These are phyloP conservation scores for Chelonia mydas DNA, from an alignment of 2,797 vertebrate genomes.

Conservation along the genomic window DNA sequence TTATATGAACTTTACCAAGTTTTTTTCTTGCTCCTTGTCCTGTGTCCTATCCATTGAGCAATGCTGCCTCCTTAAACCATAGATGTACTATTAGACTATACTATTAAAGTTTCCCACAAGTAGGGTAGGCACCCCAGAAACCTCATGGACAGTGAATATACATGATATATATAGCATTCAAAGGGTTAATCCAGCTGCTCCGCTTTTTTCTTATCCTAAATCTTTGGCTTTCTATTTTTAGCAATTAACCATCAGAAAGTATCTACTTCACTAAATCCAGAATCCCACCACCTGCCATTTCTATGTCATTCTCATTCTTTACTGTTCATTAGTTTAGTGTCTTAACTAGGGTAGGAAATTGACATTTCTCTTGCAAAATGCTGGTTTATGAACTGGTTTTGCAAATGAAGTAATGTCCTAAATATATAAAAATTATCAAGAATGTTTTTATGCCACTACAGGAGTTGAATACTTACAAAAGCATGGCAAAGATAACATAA, in stretches of 20 bases:
- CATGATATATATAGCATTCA: neutral
- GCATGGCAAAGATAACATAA: neutral
- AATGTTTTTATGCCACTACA: neutral
- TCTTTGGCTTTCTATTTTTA: neutral
- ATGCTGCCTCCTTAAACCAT: neutral
- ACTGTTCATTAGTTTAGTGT: neutral
- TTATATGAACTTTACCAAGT: neutral
- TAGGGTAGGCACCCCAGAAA: neutral
- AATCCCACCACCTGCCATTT: neutral
- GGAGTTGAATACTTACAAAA: neutral
- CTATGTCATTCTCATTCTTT: neutral
- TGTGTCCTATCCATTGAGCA: neutral
- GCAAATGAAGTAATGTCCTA: neutral
- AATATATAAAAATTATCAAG: neutral
- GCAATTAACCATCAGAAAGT: neutral
- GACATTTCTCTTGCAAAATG: neutral
- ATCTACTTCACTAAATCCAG: neutral
- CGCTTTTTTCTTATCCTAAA: neutral
- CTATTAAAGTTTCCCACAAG: neutral
- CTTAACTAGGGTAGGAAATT: neutral
- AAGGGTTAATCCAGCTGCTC: neutral
- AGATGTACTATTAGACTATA: neutral
- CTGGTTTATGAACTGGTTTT: neutral
- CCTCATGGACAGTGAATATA: neutral
- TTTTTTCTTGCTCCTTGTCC: neutral